phyloP scores from a whole-genome alignment of 2,888 invertebrate genomes.

The Apamea sordens region DNA sequence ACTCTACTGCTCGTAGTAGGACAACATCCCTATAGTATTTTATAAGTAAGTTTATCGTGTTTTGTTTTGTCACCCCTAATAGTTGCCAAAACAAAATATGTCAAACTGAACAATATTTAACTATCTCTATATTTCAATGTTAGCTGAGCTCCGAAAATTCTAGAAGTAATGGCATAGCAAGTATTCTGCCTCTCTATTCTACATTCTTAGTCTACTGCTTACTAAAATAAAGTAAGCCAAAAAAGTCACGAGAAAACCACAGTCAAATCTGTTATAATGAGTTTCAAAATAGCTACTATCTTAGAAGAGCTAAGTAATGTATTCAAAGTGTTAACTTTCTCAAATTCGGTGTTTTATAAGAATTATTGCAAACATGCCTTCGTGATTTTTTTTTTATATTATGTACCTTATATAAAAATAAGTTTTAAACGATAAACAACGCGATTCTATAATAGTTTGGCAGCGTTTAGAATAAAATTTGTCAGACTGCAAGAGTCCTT shows the following conservation, averaged over 20 bases:
- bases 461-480: background rate
- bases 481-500: background rate
- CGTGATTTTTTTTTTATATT: background rate
- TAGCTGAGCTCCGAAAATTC: background rate
- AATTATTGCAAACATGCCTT: background rate
- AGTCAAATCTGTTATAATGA: constrained; percentile 41
- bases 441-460: background rate
- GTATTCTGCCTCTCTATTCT: background rate
- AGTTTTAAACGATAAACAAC: background rate
- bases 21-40: background rate
- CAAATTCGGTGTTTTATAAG: constrained; percentile 7
- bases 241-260: constrained; percentile 29
- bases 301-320: constrained; percentile 38
- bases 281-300: constrained; percentile 41
- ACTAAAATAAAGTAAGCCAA: constrained; percentile 14
- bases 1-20: background rate
- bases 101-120: background rate
- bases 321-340: constrained; percentile 52
- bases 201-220: background rate
- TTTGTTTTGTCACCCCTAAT: background rate
- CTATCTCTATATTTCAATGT: background rate
- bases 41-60: background rate
- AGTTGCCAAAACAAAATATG: background rate
- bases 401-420: background rate
- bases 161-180: background rate